phyloP scores from a whole-genome alignment of 2,888 invertebrate species.

The Cantharis rustica region DNA sequence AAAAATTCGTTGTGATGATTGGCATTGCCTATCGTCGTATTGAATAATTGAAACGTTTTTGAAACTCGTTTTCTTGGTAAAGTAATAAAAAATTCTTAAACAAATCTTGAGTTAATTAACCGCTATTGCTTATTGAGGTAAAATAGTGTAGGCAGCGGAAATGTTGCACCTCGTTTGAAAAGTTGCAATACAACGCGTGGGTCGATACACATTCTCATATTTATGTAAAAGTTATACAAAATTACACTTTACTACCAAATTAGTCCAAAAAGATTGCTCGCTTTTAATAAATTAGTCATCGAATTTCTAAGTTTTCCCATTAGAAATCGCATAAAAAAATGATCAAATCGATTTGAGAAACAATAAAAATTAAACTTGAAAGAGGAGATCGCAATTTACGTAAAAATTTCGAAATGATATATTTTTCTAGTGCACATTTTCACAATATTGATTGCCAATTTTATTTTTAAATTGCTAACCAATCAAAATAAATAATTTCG shows the following conservation, averaged over 20 bases:
- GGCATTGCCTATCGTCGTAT: background rate
- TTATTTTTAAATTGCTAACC: background rate
- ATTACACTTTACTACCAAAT: conserved; percentile 8
- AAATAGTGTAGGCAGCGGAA: conserved; percentile 39
- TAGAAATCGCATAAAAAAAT: background rate
- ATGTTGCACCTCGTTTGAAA: conserved; percentile 38
- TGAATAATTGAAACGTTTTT: background rate
- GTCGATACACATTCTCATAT: conserved; percentile 6
- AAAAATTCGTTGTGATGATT: background rate
- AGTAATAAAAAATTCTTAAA: conserved; percentile 8
- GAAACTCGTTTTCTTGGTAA: conserved; percentile 7
- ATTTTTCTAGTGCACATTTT: background rate
- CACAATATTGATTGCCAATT: background rate
- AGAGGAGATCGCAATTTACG: background rate
- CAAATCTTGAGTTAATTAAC: conserved; percentile 9
- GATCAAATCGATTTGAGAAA: too few species aligned
- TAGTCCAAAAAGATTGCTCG: background rate
- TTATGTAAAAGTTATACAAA: conserved; percentile 14
- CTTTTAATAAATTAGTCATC: background rate
- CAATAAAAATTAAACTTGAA: too few species aligned
- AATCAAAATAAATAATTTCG: background rate
- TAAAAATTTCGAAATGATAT: background rate
- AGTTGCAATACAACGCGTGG: conserved; percentile 32
- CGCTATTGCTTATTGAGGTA: conserved; percentile 16
- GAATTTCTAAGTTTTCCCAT: background rate